phyloP scores from a whole-genome alignment of 2,797 vertebrate genomes.

The Cossypha caffra region DNA sequence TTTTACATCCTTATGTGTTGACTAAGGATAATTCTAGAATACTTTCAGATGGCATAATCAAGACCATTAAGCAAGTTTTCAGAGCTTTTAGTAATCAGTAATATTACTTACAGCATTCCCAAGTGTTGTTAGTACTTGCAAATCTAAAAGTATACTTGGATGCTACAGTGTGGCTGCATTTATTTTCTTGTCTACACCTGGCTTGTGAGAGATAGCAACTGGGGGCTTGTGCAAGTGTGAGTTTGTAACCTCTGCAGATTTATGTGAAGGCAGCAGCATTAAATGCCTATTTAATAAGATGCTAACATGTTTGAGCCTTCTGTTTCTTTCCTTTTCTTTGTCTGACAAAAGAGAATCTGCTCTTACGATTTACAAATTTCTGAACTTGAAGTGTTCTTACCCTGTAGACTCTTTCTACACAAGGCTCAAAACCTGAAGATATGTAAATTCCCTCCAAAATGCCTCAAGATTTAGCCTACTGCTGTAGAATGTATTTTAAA shows the following conservation, averaged over 20 bases:
- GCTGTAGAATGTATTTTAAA: slow-evolving; percentile 56
- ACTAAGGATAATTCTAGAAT: not conserved
- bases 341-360: not conserved
- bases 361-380: not conserved
- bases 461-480: slow-evolving; percentile 13
- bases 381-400: not conserved
- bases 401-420: not conserved
- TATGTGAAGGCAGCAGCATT: not conserved
- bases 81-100: not conserved
- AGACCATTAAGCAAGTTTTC: not conserved
- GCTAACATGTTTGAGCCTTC: not conserved
- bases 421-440: slow-evolving; percentile 16
- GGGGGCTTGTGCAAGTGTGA: not conserved
- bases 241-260: not conserved
- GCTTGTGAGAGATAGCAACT: not conserved
- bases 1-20: not conserved
- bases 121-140: not conserved
- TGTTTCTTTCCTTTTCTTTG: not conserved
- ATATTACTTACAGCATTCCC: not conserved
- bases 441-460: not conserved
- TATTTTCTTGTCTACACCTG: not conserved
- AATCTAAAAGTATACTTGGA: not conserved
- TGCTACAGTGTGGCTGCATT: not conserved
- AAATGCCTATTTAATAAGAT: not conserved
- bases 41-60: not conserved